Evolutionary conservation across 2,888 invertebrate species (phyloP).

Genomic region (Athrips mouffetella): DNA sequence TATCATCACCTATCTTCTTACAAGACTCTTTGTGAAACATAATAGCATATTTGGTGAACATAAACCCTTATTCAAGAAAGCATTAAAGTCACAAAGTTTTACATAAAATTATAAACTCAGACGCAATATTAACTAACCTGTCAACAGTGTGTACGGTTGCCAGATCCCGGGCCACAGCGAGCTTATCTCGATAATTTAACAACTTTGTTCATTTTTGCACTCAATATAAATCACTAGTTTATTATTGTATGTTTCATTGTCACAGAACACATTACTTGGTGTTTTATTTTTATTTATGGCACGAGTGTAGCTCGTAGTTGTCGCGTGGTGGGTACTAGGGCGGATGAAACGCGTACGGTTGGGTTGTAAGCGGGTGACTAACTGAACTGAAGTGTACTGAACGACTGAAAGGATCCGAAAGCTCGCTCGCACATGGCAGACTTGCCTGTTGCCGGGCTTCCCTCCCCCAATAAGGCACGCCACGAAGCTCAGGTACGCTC

Average conservation of each 20-base stretch:
- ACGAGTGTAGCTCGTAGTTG: conserved; percentile 9
- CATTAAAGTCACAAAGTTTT: too few relatives aligned
- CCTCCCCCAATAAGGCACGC: conserved; percentile 37
- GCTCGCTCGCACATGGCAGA: conserved; percentile 15
- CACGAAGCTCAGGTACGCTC: conserved; percentile 11
- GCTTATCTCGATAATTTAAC: conserved; percentile 2
- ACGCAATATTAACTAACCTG: conserved; percentile 48
- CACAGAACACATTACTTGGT: neutral
- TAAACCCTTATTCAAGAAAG: too few relatives aligned
- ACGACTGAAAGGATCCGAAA: conserved; percentile 9
- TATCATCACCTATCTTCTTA: too few relatives aligned
- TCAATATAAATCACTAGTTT: neutral
- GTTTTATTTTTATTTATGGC: conserved; percentile 14
- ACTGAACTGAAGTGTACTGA: conserved; percentile 31
- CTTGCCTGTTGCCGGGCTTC: conserved; percentile 58
- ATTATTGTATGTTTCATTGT: neutral
- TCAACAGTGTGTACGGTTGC: conserved; percentile 38
- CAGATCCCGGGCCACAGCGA: neutral
- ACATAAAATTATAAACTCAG: neutral
- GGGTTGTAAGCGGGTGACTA: conserved; percentile 16
- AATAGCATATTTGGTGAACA: too few relatives aligned
- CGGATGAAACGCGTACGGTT: conserved; percentile 18
- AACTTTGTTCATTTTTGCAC: neutral
- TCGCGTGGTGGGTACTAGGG: neutral
- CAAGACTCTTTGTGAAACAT: too few relatives aligned